Evolutionary conservation across 2,797 vertebrate species (phyloP), one percentile per base, ranked within the genome.

Genomic region (Leptoclinus maculatus): DNA sequence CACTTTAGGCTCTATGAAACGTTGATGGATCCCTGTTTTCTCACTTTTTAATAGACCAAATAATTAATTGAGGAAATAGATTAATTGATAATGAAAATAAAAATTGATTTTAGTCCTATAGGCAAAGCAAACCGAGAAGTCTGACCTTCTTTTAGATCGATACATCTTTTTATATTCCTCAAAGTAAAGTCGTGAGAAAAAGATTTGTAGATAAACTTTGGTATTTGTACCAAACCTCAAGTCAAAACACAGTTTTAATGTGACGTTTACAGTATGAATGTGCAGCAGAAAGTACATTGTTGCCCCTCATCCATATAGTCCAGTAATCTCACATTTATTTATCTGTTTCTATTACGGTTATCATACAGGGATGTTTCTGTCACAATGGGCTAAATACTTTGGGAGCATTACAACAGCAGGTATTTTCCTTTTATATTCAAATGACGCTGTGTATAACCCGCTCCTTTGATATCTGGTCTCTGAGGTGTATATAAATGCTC

Each of bases 371-470:
- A 32, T 43, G 71, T 83, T 80, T 87, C 82, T 77, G 79, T 83
- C 81, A 82, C 82, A 74, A 16, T 79, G 69, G 67, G 69, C 88
- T 87, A 87, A 91, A 90, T 87, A 82, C 69, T 82, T 66, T 43
- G 54, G 70, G 51, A 74, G 77, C 79, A 80, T 81, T 74, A 59
- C 80, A 87, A 66, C 68, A 78, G 59, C 67, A 84, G 76, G 74
- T 85, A 87, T 84, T 90, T 83, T 66, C 80, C 84, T 92, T 92
- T 93, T 88, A 86, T 87, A 89, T 92, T 92, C 83, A 91, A 92
- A 92, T 92, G 72, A 74, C 34, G 56, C 60, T 63, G 74, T 74
- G 74, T 76, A 79, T 84, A 87, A 88, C 83, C 74, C 58, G 74
- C 71, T 91, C 78, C 90, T 90, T 81, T 92, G 83, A 91, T 85